Base-by-base conservation (phyloP, 2,113 vertebrate genomes). In the Ramphastos sulfuratus region DNA sequence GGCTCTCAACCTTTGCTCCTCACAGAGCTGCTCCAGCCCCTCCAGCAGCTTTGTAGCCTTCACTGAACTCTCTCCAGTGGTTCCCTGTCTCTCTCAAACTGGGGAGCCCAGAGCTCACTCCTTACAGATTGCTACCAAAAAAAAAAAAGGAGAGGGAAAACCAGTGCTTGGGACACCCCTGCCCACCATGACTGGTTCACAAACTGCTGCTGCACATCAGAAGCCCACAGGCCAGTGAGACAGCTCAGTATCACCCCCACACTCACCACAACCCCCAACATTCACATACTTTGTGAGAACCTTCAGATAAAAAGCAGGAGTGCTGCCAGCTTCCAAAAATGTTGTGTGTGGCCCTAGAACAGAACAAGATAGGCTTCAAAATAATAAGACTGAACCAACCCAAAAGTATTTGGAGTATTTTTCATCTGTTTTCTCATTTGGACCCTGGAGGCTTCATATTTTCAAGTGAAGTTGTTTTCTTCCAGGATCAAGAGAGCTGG, bases 381-480 rank as follows among this genome's bases (percentile, higher is more conserved):
- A 93, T 93, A 90, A 92, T 65, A 87, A 84, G 85, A 65, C 39
- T 91, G 87, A 95, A 96, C 79, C 63, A 94, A 90, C 87, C 73
- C 91, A 55, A 88, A 96, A 96, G 80, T 88, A 92, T 95, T 92
- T 46, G 58, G 69, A 92, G 70, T 91, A 94, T 94, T 96, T 95
- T 94, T 96, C 69, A 77, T 89, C 87, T 93, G 81, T 92, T 94
- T 95, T 96, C 80, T 90, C 82, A 87, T 91, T 91, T 86, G 79
- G 92, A 83, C 93, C 91, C 93, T 96, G 1, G 50, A 95, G 95
- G 91, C 91, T 88, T 96, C 93, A 91, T 92, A 91, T 95, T 96
- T 96, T 96, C 90, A 88, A 96, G 76, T 56, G 85, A 94, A 96
- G 95, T 90, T 96, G 93, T 94, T 94, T 96, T 95, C 94, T 89